Percentiles rank a stretch among this genome's conserved stretches.
Evolutionary conservation across 2,888 invertebrate species (phyloP).

Genomic region (Hydropsyche betteni): DNA sequence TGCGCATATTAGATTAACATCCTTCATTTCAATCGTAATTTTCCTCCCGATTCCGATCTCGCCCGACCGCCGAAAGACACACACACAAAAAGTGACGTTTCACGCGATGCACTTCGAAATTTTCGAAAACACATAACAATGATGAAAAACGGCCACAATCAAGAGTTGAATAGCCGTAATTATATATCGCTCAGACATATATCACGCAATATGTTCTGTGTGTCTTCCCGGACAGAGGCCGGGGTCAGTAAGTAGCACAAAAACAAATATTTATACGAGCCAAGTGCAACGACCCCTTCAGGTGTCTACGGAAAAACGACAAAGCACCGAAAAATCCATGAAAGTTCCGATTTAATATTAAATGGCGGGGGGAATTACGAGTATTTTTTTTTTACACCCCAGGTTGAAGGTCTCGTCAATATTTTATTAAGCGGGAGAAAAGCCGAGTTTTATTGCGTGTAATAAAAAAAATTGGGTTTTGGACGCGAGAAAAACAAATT

Average conservation of each 20-base stretch:
- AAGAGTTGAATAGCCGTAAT: slow-evolving; percentile 17
- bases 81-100: slow-evolving; percentile 18
- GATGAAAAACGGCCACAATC: slow-evolving; percentile 4
- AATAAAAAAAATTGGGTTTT: too few relatives aligned
- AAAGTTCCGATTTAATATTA: too few relatives aligned
- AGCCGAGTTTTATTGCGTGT: too few relatives aligned
- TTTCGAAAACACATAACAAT: slow-evolving; percentile 9
- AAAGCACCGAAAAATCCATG: too few relatives aligned
- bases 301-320: neutral
- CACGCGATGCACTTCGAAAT: slow-evolving; percentile 10
- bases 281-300: slow-evolving; percentile 18
- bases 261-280: slow-evolving; percentile 17
- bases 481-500: too few relatives aligned
- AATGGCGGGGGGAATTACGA: too few relatives aligned
- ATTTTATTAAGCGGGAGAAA: too few relatives aligned
- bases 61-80: neutral
- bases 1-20: too few relatives aligned
- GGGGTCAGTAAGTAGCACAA: slow-evolving; percentile 14
- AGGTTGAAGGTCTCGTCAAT: too few relatives aligned
- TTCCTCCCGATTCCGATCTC: neutral
- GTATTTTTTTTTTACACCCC: too few relatives aligned
- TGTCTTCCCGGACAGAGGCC: neutral
- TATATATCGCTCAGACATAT: slow-evolving; percentile 28
- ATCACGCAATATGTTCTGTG: neutral
- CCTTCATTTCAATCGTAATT: slow-evolving; percentile 13